Evolutionary conservation across 2,888 invertebrate species (phyloP), one percentile per base, ranked within the genome.

Genomic region (Pheosia tremula): DNA sequence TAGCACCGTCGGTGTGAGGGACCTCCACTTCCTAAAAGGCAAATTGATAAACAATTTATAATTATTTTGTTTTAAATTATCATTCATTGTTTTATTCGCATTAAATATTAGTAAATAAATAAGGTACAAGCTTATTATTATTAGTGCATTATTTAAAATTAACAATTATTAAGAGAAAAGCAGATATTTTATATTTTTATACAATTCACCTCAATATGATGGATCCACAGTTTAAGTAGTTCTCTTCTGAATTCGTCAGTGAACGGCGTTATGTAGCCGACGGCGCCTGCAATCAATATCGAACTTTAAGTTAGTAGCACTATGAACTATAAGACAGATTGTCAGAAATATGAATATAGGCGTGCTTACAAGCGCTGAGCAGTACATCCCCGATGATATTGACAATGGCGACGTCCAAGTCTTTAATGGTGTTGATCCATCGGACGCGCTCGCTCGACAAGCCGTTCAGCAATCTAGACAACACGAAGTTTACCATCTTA

Each of bases 251-350:
- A 96, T 56, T 93, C 91, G 72, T 96, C 96, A 0, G 96, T 96
- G 81, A 97, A 97, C 0, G 97, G 97, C 0, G 97, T 97, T 56
- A 97, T 92, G 83, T 97, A 97, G 0, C 97, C 97, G 7, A 97
- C 96, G 4, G 96, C 96, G 64, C 97, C 96, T 91, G 89, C 24
- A 47, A 47, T 5, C 47, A 6, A n/a, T 47, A 9, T 11, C 4
- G 5, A 47, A 9, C 47, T n/a, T 47, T 47, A 47, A 47, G n/a
- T n/a, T 5, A 11, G 1, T 47, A n/a, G 8, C 8, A 4, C 1
- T 41, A 56, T 56, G n/a, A 4, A 41, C n/a, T 13, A 13, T 43
- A 9, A 9, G 3, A 10, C 4, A 41, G 43, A 24, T 24, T 24
- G 24, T 24, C 2, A 24, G 24, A 24, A 24, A 1, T 24, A 24